Conservation (phyloP, 2,888 invertebrate species). For the Cyclophora punctaria region DNA sequence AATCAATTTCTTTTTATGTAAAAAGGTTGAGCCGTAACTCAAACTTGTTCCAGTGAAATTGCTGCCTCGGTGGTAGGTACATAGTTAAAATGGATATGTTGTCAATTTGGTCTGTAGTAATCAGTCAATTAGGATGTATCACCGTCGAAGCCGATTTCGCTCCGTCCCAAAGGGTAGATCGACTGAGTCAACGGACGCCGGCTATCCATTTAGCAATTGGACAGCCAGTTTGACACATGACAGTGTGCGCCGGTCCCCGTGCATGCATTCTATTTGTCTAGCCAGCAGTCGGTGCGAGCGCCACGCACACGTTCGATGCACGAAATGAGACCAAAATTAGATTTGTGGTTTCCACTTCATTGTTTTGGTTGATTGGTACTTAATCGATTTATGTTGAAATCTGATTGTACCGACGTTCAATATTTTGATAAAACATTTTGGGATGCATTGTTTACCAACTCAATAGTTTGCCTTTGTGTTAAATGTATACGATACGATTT, state of each 20-base stretch:
- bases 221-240: constrained; percentile 49
- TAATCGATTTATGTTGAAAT: neutral
- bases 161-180: constrained; percentile 36
- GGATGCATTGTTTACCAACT: too few relatives aligned
- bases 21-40: too few relatives aligned
- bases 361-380: neutral
- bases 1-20: too few relatives aligned
- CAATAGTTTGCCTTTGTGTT: too few relatives aligned
- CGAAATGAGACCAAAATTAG: neutral
- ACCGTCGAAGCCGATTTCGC: constrained; percentile 33
- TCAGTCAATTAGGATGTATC: constrained; percentile 34
- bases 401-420: too few relatives aligned
- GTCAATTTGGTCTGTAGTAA: constrained; percentile 9
- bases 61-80: too few relatives aligned
- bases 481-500: too few relatives aligned
- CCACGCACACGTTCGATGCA: constrained; percentile 1
- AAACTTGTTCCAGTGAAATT: too few relatives aligned
- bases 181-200: constrained; percentile 34
- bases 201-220: constrained; percentile 48
- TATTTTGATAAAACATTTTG: too few relatives aligned
- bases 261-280: constrained; percentile 12
- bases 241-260: constrained; percentile 27
- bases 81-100: neutral
- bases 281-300: constrained; percentile 8
- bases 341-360: neutral